Evolutionary conservation across 2,888 invertebrate species (phyloP), one percentile per base, ranked within the genome.

Genomic region (Cinara cedri): DNA sequence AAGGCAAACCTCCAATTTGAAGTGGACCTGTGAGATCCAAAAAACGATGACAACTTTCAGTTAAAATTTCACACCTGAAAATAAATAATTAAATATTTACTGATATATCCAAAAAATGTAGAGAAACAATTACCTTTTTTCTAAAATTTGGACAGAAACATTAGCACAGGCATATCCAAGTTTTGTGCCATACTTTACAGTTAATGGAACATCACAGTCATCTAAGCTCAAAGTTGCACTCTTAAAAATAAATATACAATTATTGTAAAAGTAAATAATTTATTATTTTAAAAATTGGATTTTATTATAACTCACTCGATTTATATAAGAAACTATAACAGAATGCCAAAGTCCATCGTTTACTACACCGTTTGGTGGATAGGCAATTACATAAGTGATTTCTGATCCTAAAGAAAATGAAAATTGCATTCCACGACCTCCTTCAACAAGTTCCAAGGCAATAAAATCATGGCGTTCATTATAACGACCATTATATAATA

Each of bases 381-480:
- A 88, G 1, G 88, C 86, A n/a, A 84, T 83, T 0, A 93, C 90
- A 81, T 88, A 87, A 0, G 92, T 91, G 11, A 91, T 89, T 78
- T 90, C 90, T 66, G 92, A 92, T 0, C 97, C 98, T 26, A 97
- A 87, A 0, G 94, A 95, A 85, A 94, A 97, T 0, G 95, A 93
- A 87, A 97, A 96, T 83, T 92, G 90, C 0, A 97, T 87, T 16
- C 90, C 90, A 3, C 87, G 87, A 0, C 91, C 89, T 0, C 91
- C 89, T 72, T 92, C 89, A 0, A 94, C 87, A 14, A 96, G 89
- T 86, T 97, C 97, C 62, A 98, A 86, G 0, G 97, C 93, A 21
- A 98, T 89, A 85, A 97, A 98, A 86, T 98, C 98, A 85, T 97
- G 96, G 1, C 93, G 89, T 85, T 97, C 96, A 86, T 97, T 97